phyloP scores from a whole-genome alignment of 2,888 invertebrate species.

The Sialis fuliginosa region DNA sequence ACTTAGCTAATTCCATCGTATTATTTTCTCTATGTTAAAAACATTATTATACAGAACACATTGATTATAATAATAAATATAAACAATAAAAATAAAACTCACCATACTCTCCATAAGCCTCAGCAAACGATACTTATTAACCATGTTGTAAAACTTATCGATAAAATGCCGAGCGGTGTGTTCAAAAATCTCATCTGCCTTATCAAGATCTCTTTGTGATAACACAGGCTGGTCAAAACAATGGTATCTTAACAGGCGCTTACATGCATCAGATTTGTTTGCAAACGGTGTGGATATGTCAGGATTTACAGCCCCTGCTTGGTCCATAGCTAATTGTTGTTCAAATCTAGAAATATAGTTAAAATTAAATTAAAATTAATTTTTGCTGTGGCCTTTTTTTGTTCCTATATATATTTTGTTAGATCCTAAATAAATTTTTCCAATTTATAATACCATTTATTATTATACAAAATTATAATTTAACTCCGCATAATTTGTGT shows the following conservation, averaged over 20 bases:
- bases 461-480: too few relatives aligned
- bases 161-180: conserved; percentile 47
- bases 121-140: conserved; percentile 54
- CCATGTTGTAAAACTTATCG: conserved; percentile 49
- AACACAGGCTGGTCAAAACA: conserved; percentile 50
- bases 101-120: conserved; percentile 66
- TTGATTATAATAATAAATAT: background rate
- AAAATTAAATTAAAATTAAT: too few relatives aligned
- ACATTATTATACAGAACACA: background rate
- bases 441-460: too few relatives aligned
- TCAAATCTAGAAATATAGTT: conserved; percentile 45
- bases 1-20: background rate
- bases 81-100: conserved; percentile 16
- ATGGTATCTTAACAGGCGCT: conserved; percentile 58
- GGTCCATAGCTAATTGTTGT: conserved; percentile 56
- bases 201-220: conserved; percentile 40
- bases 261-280: conserved; percentile 55
- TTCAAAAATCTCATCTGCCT: conserved; percentile 53
- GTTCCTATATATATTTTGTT: too few relatives aligned
- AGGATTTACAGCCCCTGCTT: conserved; percentile 52
- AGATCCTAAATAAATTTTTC: too few relatives aligned
- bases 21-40: background rate
- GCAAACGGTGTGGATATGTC: conserved; percentile 55
- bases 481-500: too few relatives aligned
- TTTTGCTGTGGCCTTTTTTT: too few relatives aligned